Evolutionary conservation across 1,140 invertebrate species (phyloP).

Genomic region (Drosophila elegans): DNA sequence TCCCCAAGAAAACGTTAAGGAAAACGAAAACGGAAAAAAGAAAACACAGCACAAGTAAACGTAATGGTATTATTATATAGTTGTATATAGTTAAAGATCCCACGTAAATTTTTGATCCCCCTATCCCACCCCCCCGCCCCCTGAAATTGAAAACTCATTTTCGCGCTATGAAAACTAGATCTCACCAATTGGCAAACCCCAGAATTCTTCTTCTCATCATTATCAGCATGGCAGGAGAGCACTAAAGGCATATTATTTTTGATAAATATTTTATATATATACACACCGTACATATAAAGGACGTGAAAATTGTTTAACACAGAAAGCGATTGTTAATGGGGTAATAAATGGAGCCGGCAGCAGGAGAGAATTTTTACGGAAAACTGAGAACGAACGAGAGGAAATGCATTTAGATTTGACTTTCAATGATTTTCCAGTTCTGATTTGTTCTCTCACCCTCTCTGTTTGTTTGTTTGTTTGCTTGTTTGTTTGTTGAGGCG

Average conservation of each 20-base stretch:
- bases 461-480: conserved; percentile 15
- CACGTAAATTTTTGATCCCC: conserved; percentile 13
- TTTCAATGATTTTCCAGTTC: conserved; percentile 35
- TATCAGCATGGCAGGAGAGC: conserved; percentile 38
- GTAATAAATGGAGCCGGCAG: conserved; percentile 25
- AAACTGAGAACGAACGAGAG: conserved; percentile 27
- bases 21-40: background rate
- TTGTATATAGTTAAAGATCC: conserved; percentile 63
- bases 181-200: conserved; percentile 80
- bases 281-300: conserved; percentile 15
- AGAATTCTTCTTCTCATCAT: conserved; percentile 42
- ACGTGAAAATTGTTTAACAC: conserved; percentile 21
- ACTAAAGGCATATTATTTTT: conserved; percentile 76
- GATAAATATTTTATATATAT: conserved; percentile 75
- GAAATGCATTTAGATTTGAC: conserved; percentile 67
- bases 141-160: conserved; percentile 61
- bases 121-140: conserved; percentile 1
- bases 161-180: conserved; percentile 78
- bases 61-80: conserved; percentile 80
- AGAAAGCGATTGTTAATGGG: conserved; percentile 39
- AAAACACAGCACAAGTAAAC: conserved; percentile 73
- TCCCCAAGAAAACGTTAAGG: background rate
- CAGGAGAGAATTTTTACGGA: conserved; percentile 25
- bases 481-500: conserved; percentile 56
- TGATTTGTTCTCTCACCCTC: conserved; percentile 14